These are phyloP conservation scores for Rostratula benghalensis DNA, from an alignment of 2,113 vertebrate species.

Conservation along the genomic window DNA sequence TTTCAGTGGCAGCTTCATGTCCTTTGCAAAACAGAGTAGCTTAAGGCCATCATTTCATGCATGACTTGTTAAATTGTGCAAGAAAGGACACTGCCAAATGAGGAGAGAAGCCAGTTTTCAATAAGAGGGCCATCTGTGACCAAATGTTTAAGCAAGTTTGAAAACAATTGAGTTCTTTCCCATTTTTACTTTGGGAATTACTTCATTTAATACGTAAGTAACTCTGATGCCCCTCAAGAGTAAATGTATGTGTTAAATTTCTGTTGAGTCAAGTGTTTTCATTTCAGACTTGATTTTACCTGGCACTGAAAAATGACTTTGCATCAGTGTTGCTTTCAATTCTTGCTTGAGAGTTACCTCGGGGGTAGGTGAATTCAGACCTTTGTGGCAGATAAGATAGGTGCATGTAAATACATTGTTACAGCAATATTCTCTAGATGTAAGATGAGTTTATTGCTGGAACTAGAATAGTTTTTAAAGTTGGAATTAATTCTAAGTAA, in stretches of 20 bases:
- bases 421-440: neutral
- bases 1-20: conserved; percentile 26
- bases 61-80: conserved; percentile 68
- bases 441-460: neutral
- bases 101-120: conserved; percentile 66
- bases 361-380: neutral
- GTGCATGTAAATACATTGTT: neutral
- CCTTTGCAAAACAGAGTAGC: conserved; percentile 62
- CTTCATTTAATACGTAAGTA: neutral
- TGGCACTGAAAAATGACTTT: neutral
- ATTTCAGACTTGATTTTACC: neutral
- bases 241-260: neutral
- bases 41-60: conserved; percentile 64
- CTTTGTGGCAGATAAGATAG: neutral
- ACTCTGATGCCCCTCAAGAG: neutral
- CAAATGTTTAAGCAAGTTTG: conserved; percentile 41
- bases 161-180: conserved; percentile 1
- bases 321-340: neutral
- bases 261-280: neutral
- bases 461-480: neutral
- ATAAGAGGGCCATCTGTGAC: conserved; percentile 73
- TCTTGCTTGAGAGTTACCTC: neutral
- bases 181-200: neutral
- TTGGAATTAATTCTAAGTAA: neutral
- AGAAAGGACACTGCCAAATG: conserved; percentile 67